A percentile compares a stretch with the other conserved stretches of the same genome.
These are phyloP conservation scores for Dendropsophus ebraccatus DNA, from an alignment of 2,113 vertebrate species.

Conservation along the genomic window DNA sequence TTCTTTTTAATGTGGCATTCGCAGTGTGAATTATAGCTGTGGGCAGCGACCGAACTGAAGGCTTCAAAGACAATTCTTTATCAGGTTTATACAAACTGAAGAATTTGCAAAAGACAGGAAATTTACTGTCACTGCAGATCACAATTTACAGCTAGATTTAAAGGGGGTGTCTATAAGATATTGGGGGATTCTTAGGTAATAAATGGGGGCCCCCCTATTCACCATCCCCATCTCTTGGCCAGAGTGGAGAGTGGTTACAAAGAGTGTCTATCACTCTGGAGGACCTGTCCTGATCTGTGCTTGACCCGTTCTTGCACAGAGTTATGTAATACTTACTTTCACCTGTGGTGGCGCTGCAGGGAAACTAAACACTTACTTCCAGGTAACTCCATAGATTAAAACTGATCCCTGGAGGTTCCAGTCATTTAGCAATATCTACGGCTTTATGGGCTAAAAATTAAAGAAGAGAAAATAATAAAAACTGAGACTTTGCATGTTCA, in stretches of 20 bases:
- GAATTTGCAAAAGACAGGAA: neutral
- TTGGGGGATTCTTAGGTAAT: no score
- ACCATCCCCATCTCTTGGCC: neutral
- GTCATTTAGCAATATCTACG: no score
- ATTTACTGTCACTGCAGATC: neutral
- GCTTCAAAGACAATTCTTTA: constrained; percentile 4
- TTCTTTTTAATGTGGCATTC: neutral
- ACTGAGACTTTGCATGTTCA: no score
- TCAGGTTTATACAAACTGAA: constrained; percentile 3
- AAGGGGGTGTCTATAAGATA: neutral
- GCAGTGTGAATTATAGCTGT: constrained; percentile 2
- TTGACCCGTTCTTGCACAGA: neutral
- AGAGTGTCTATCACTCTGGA: neutral
- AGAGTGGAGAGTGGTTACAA: neutral
- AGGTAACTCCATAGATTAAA: no score
- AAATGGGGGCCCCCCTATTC: no score
- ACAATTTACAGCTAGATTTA: neutral
- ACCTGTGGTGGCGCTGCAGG: neutral
- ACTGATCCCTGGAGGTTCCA: no score
- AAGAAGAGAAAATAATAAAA: no score
- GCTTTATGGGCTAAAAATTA: no score
- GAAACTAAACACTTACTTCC: no score
- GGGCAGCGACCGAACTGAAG: neutral
- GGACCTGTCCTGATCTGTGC: neutral
- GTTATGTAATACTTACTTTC: neutral